These are phyloP conservation scores for Orycteropus afer DNA, from an alignment of 2,113 vertebrate genomes.

Conservation along the genomic window DNA sequence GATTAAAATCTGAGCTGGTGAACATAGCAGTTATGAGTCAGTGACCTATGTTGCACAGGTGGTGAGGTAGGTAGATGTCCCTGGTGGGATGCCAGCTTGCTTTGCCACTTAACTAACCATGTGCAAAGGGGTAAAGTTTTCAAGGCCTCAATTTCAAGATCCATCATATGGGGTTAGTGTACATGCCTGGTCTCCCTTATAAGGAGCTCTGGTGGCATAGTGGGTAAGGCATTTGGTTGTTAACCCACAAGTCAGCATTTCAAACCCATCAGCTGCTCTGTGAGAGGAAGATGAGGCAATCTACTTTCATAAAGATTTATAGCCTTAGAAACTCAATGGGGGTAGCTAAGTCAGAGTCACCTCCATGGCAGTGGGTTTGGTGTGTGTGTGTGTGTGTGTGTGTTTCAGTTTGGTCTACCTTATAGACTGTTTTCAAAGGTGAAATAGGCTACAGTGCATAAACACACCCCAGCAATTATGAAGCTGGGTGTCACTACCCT, in stretches of 20 bases:
- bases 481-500: too few relatives aligned
- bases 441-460: background rate
- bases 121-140: background rate
- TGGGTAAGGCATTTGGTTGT: too few relatives aligned
- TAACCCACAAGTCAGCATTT: too few relatives aligned
- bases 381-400: too few relatives aligned
- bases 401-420: too few relatives aligned
- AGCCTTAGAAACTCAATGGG: too few relatives aligned
- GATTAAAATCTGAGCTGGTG: conserved; percentile 2
- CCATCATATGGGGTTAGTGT: background rate
- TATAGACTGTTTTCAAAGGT: background rate
- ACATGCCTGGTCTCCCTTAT: background rate
- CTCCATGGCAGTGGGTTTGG: too few relatives aligned
- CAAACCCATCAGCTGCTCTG: too few relatives aligned
- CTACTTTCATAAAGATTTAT: too few relatives aligned
- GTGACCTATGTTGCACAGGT: background rate
- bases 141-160: background rate
- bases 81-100: background rate
- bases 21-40: background rate
- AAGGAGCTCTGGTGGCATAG: too few relatives aligned
- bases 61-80: background rate
- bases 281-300: too few relatives aligned
- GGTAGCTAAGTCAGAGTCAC: too few relatives aligned
- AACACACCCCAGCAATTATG: background rate
- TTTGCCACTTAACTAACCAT: background rate